Base-by-base conservation (phyloP, 2,113 vertebrate genomes). In the Hippolais icterina region DNA sequence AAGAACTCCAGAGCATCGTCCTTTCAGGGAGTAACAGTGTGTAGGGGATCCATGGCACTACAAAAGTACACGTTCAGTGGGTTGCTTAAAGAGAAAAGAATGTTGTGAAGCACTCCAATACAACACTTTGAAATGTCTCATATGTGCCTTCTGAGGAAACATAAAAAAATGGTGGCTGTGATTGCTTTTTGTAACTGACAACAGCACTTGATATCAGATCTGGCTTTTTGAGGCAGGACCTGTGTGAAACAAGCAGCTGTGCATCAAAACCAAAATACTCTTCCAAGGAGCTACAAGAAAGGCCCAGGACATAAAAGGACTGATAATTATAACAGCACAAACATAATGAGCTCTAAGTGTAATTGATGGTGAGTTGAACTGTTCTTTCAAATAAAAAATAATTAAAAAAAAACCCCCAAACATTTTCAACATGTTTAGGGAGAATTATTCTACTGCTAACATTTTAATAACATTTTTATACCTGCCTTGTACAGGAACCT, bases 281-380 rank as follows among this genome's bases (percentile, higher is more conserved):
- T 90, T 95, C 63, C 70, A 92, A 96, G 87, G 87, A 96, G 60
- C 85, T 85, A 76, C 77, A 96, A 94, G 86, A 94, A 96, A 96
- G 87, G 56, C 65, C 64, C 71, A 64, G 74, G 66, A 95, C 89
- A 96, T 95, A 77, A 97, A 97, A 96, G 49, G 72, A 83, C 63
- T 92, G 87, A 93, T 95, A 96, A 96, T 96, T 96, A 93, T 65
- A 94, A 77, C 78, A 92, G 69, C 69, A 89, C 54, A 93, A 81
- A 85, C 50, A 76, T 85, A 94, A 96, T 70, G 74, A 94, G 92
- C 87, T 93, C 50, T 68, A 42, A 82, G 33, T 92, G 37, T 56
- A 87, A 85, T 28, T 93, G 95, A 84, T 68, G 91, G 71, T 46
- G 57, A 93, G 75, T 53, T 93, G 79, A 96, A 84, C 65, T 77